Percentiles rank a stretch among this genome's conserved stretches.
Conservation (phyloP, 2,797 vertebrate species). For the Anas acuta region DNA sequence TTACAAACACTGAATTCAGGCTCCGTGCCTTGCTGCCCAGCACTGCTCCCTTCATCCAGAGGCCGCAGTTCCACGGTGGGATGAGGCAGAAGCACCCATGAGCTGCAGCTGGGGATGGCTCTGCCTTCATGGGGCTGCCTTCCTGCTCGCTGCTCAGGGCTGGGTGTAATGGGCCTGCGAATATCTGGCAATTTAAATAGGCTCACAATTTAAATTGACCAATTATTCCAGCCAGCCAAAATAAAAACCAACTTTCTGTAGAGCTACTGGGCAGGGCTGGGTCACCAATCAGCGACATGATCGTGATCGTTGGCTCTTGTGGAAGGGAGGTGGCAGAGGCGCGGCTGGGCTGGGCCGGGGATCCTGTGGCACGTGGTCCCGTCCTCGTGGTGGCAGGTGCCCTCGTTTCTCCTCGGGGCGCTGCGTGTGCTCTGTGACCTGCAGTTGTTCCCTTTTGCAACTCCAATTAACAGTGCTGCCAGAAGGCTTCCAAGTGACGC, state of each 20-base stretch:
- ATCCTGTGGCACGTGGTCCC: neutral
- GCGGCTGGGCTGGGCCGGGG: neutral
- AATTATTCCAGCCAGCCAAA: neutral
- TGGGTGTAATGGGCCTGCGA: neutral
- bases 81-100: neutral
- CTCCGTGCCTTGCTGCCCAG: neutral
- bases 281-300: neutral
- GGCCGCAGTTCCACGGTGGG: neutral
- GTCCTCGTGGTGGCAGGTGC: neutral
- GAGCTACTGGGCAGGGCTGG: neutral
- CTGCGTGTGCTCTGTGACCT: neutral
- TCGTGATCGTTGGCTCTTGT: rapidly evolving
- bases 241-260: neutral
- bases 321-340: neutral
- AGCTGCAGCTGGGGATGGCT: neutral
- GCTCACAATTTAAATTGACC: neutral
- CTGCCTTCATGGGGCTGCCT: neutral
- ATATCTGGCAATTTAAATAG: neutral
- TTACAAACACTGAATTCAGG: neutral
- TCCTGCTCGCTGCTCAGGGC: neutral
- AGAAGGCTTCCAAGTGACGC: rapidly evolving
- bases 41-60: neutral
- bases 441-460: neutral
- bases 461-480: neutral
- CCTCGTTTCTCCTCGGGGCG: neutral